A percentile compares a stretch with the other conserved stretches of the same genome.
These are phyloP conservation scores for Empidonax traillii DNA, from an alignment of 2,113 vertebrate species.

Conservation along the genomic window DNA sequence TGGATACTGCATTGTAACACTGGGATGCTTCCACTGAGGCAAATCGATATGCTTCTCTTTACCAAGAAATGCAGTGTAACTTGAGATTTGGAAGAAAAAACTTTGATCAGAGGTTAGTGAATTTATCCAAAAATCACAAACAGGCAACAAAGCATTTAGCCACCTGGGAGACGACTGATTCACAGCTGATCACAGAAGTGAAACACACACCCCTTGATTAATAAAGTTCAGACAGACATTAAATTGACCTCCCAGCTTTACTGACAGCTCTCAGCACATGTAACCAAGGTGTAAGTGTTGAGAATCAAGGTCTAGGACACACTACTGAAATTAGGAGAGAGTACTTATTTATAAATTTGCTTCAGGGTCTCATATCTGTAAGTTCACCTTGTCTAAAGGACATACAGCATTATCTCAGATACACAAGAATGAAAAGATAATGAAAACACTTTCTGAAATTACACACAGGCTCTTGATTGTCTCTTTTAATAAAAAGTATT, in stretches of 20 bases:
- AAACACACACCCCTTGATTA: background rate
- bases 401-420: background rate
- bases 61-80: background rate
- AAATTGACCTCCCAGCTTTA: background rate
- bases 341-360: background rate
- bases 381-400: background rate
- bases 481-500: background rate
- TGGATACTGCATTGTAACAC: background rate
- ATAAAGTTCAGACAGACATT: background rate
- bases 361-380: background rate
- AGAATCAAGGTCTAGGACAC: background rate
- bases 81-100: background rate
- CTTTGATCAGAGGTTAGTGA: background rate
- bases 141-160: background rate
- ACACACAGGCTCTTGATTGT: background rate
- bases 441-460: background rate
- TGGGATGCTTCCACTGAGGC: background rate
- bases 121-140: background rate
- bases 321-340: background rate
- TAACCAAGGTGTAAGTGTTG: background rate
- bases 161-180: background rate
- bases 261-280: background rate
- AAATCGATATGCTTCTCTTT: background rate
- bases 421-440: background rate
- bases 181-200: background rate